A percentile compares a stretch with the other conserved stretches of the same genome.
phyloP scores from a whole-genome alignment of 2,113 vertebrate species.

The Deroptyus accipitrinus region DNA sequence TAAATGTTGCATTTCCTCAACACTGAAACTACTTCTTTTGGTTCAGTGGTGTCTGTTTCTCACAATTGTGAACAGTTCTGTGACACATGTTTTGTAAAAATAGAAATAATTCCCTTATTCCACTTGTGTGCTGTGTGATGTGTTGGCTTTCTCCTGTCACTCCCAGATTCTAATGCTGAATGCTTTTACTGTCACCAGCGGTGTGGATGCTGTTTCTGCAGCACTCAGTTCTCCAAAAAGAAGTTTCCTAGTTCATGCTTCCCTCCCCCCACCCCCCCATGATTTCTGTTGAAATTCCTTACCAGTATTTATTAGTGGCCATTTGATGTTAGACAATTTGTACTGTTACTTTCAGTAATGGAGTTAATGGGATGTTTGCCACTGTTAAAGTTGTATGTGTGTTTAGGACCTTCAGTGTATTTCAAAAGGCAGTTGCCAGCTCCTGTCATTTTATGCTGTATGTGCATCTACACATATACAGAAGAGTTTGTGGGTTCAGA shows the following conservation, averaged over 20 bases:
- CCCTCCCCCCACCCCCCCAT: accelerated
- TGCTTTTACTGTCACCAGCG: not conserved
- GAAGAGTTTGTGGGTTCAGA: not conserved
- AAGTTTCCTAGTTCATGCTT: not conserved
- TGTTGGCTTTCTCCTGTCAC: not conserved
- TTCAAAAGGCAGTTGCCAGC: not conserved
- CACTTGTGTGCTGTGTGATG: not conserved
- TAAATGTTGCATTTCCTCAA: not conserved
- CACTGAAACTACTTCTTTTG: not conserved
- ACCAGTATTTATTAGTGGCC: not conserved
- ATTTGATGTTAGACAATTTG: not conserved
- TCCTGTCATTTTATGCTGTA: not conserved
- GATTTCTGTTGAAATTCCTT: not conserved
- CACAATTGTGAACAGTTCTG: not conserved
- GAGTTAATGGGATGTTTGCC: not conserved
- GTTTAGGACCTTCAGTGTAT: not conserved
- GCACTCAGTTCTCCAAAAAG: not conserved
- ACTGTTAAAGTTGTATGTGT: not conserved
- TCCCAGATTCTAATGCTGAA: not conserved
- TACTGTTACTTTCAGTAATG: not conserved
- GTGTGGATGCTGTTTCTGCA: not conserved
- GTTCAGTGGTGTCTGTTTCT: not conserved
- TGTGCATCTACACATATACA: not conserved
- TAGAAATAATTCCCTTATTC: not conserved
- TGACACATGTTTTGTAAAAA: not conserved